Evolutionary conservation across 92 coral and sea anemone species (phyloP), one percentile per base, ranked within the genome.

Genomic region (Parazoanthus atlanticus): DNA sequence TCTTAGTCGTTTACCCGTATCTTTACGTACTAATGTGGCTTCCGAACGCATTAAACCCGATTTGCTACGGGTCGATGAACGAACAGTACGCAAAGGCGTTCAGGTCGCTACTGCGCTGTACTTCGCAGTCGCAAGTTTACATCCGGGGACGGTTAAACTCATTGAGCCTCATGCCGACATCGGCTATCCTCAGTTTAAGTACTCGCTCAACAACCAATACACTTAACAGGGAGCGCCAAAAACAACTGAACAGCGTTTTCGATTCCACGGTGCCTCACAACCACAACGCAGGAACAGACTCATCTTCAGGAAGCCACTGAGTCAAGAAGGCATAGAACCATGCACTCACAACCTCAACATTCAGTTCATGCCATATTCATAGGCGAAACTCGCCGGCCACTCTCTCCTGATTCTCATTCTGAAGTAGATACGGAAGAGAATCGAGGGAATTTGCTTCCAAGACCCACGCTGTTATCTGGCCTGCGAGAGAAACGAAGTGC

Each of bases 11-110:
- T 29, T 95, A 95, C 56, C 89, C 86, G 13, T 95, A 93, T 83
- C 91, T 95, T 41, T 95, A 88, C 76, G 82, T 95, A 29, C 86
- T 95, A 56, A 95, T 95, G 95, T 95, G 98, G 98, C 89, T 95
- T 73, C 98, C 98, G 29, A 95, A 93, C 83, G 96, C 98, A 36
- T 82, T 95, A 40, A 95, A 95, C 69, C 98, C 98, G 21, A 89
- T 95, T 38, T 91, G 92, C 28, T 95, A 95, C 82, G 98, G 98
- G 3, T 88, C 98, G 26, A 86, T 95, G 92, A 94, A 95, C 66
- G 98, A 90, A 23, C 98, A 90, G 49, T 95, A 95, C 84, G 93
- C 92, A 0, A 90, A 89, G 77, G 91, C 94, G 0, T 88, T 95
- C 64, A 93, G 71, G 80, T 67, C 93, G 17, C 73, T 91, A 23